Base-by-base conservation (phyloP, 2,797 vertebrate genomes). In the Adelosebastes latens region DNA sequence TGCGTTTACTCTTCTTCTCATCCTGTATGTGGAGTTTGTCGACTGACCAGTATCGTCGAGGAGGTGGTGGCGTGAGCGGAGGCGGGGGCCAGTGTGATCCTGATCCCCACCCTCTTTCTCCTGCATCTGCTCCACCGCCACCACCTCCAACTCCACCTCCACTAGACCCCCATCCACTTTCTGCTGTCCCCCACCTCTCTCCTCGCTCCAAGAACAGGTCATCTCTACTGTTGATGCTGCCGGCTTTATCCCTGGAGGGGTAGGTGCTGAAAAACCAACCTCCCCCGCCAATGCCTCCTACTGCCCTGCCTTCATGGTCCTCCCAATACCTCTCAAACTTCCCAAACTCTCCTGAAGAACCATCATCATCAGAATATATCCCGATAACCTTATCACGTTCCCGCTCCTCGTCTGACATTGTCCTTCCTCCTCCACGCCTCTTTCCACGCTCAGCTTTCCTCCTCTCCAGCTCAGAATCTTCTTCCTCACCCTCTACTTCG, bases 1-100 rank as follows among this genome's bases (percentile, higher is more conserved):
- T 95, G 62, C 91, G 93, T 79, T 93, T 96, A 61, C 86, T 90
- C 81, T 94, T 96, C 87, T 95, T 96, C 88, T 95, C 95, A n/a
- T 95, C 95, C 80, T 96, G 96, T 39, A 96, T 91, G 62, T 95
- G 95, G 75, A 98, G 94, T 89, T 98, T 97, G 88, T 98, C 97
- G 5, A 98, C 97, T 1, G 97, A 98, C 97, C 97, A 98, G 88
- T 98, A 98, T 82, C 97, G 95, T 22, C 96, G 91, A 9, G 97
- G 96, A 62, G 95, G 95, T 10, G 96, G 96, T 5, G 95, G 94
- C 0, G 95, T 95, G 68, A 95, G 90, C 39, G 96, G 93, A 63
- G 95, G 86, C 0, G 86, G 94, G 42, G 95, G 87, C 95, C 96
- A 95, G 39, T 94, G 94, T 1, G 95, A 93, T 52, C 94, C 94